Evolutionary conservation across 2,888 invertebrate genomes (phyloP).

Genomic region (Aelia acuminata): DNA sequence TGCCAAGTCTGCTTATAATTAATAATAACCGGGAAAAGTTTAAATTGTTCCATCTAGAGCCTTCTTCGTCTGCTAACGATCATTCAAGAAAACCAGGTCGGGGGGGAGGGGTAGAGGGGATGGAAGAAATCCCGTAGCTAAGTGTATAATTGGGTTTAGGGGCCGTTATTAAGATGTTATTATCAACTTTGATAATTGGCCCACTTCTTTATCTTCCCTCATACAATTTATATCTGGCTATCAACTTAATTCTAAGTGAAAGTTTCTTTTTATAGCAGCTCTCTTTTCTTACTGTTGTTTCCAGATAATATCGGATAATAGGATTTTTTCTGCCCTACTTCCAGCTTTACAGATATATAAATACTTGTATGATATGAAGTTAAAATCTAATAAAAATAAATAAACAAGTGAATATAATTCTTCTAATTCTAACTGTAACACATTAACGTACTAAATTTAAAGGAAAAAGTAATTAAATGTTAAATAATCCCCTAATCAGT

Average conservation of each 20-base stretch:
- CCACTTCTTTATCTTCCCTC: not conserved
- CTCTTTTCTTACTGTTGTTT: not conserved
- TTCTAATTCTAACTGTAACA: too few relatives aligned
- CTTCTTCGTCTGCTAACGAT: not conserved
- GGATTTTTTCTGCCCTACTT: not conserved
- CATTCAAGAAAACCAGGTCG: not conserved
- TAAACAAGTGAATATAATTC: too few relatives aligned
- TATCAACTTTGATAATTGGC: conserved; percentile 8
- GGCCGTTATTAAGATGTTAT: not conserved
- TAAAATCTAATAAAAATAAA: too few relatives aligned
- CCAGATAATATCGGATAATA: not conserved
- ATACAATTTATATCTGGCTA: not conserved
- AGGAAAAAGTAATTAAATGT: too few relatives aligned
- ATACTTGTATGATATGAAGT: too few relatives aligned
- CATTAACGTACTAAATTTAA: too few relatives aligned
- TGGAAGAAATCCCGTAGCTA: conserved; percentile 12
- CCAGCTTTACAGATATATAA: too few relatives aligned
- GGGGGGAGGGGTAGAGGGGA: too few relatives aligned
- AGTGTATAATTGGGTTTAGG: conserved; percentile 21
- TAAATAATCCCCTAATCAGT: too few relatives aligned
- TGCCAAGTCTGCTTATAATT: not conserved
- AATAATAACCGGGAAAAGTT: conserved; percentile 14
- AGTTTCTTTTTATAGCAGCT: not conserved
- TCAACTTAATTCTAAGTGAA: conserved; percentile 13
- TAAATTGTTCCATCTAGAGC: not conserved